Evolutionary conservation across 1,140 invertebrate species (phyloP).

Genomic region (Harlomillsia oculata): DNA sequence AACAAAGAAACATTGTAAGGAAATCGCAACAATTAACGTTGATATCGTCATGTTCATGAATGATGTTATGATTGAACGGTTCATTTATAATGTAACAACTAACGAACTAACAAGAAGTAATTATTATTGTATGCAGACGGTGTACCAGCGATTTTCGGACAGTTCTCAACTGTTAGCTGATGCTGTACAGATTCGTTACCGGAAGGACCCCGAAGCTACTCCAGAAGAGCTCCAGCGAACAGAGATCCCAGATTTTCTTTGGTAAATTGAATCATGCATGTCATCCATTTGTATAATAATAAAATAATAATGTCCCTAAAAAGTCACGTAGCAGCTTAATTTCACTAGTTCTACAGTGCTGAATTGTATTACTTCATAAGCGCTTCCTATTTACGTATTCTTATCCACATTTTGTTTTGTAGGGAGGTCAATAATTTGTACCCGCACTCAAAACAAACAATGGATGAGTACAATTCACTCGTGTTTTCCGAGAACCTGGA

Average conservation of each 20-base stretch:
- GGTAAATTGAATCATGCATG: no score
- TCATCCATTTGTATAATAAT: no score
- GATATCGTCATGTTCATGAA: no score
- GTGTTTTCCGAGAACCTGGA: slow-evolving; percentile 4
- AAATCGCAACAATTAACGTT: neutral
- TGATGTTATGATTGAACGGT: no score
- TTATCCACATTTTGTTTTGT: neutral
- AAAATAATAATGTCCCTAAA: no score
- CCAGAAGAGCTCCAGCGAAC: neutral
- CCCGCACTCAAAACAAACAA: neutral
- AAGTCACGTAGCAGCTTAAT: no score
- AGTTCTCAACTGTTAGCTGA: neutral
- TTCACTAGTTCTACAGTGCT: no score
- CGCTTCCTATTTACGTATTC: no score
- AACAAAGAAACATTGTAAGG: slow-evolving; percentile 1
- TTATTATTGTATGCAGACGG: neutral
- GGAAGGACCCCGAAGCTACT: neutral
- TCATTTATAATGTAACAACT: neutral
- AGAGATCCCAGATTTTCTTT: slow-evolving; percentile 4
- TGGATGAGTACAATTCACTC: slow-evolving; percentile 6
- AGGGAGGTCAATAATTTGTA: slow-evolving; percentile 8
- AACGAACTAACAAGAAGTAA: neutral
- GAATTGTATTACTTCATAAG: no score
- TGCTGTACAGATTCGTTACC: neutral
- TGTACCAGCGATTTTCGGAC: slow-evolving; percentile 11